Percentiles rank a stretch among this genome's conserved stretches.
Evolutionary conservation across 1,140 invertebrate genomes (phyloP).

Genomic region (Euura lappo): DNA sequence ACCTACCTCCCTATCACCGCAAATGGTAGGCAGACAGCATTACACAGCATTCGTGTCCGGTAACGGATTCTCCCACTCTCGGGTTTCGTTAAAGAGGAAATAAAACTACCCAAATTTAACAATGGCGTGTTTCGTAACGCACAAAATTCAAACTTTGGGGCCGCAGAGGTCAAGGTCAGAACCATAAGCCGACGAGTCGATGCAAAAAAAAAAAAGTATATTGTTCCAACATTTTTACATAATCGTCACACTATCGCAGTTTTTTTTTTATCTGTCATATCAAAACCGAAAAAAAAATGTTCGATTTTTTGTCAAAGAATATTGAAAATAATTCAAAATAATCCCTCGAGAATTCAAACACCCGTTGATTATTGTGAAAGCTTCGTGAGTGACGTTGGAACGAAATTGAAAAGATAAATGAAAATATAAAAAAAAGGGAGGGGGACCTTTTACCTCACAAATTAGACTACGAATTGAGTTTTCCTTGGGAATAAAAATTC

Average conservation of each 20-base stretch:
- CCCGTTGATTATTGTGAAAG: too few relatives aligned
- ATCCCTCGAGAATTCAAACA: too few relatives aligned
- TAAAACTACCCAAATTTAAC: neutral
- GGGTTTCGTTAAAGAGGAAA: too few relatives aligned
- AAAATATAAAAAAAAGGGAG: neutral
- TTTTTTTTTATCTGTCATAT: too few relatives aligned
- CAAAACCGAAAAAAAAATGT: too few relatives aligned
- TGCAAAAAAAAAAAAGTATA: too few relatives aligned
- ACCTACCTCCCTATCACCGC: neutral
- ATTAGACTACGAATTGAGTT: neutral
- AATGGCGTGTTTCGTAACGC: neutral
- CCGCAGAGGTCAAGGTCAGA: neutral
- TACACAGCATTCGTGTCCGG: neutral
- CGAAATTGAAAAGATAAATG: neutral
- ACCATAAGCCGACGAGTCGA: too few relatives aligned
- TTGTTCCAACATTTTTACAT: too few relatives aligned
- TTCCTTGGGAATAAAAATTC: conserved; percentile 2
- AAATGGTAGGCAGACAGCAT: neutral
- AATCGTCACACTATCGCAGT: too few relatives aligned
- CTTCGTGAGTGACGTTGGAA: neutral
- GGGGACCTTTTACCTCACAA: neutral
- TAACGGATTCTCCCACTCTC: too few relatives aligned
- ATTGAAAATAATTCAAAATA: too few relatives aligned
- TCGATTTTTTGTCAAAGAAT: too few relatives aligned
- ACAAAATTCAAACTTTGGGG: neutral